phyloP scores from a whole-genome alignment of 2,113 vertebrate species.

The Anguilla rostrata region DNA sequence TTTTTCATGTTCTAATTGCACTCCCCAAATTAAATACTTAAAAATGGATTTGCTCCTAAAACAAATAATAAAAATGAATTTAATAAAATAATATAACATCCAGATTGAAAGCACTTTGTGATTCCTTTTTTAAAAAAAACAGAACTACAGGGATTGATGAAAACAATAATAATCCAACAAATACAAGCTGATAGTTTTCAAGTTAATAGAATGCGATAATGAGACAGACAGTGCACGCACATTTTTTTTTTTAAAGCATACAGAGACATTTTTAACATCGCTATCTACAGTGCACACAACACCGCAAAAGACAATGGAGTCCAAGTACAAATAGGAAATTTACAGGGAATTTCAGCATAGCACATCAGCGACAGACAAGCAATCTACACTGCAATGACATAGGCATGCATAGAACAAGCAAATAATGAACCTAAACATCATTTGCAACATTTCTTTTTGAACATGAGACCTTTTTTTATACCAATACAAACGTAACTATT shows the following conservation, averaged over 20 bases:
- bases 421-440: not conserved
- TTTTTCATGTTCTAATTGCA: not conserved
- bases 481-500: not conserved
- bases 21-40: not conserved
- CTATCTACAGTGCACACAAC: not conserved
- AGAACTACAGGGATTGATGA: not conserved
- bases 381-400: conserved; percentile 4
- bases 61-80: not conserved
- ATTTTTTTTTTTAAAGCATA: conserved; percentile 22
- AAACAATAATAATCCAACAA: conserved; percentile 3
- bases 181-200: not conserved
- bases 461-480: not conserved
- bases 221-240: conserved; percentile 16
- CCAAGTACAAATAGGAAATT: not conserved
- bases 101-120: conserved; percentile 61
- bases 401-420: conserved; percentile 12
- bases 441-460: not conserved
- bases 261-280: not conserved
- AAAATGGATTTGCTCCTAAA: not conserved
- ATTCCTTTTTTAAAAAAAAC: conserved; percentile 7
- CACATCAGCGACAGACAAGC: not conserved
- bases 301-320: not conserved
- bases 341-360: conserved; percentile 6
- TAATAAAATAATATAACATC: not conserved
- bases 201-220: conserved; percentile 29